These are phyloP conservation scores for Valencia hispanica DNA, from an alignment of 2,797 vertebrate species.

Conservation along the genomic window DNA sequence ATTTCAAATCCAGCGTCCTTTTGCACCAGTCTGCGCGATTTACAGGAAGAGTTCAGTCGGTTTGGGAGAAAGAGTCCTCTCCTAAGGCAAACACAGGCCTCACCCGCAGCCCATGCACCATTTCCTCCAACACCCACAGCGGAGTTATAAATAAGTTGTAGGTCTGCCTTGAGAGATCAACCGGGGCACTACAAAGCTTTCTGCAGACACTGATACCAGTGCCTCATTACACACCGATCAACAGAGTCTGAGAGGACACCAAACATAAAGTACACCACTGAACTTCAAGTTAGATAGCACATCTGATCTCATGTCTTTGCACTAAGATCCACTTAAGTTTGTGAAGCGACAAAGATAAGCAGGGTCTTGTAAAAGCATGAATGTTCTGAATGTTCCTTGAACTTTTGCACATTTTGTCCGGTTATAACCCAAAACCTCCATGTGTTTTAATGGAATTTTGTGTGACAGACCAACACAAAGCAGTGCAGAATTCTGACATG, in stretches of 20 bases:
- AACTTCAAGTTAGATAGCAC: not conserved
- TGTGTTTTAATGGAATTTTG: not conserved
- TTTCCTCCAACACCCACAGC: constrained; percentile 71
- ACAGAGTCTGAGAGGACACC: constrained; percentile 28
- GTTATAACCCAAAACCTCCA: not conserved
- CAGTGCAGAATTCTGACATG: not conserved
- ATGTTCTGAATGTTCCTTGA: not conserved
- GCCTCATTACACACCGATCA: constrained; percentile 55
- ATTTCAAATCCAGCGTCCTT: constrained; percentile 40
- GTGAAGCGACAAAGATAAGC: not conserved
- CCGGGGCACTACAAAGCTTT: constrained; percentile 50
- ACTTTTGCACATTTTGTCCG: not conserved
- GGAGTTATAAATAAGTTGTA: constrained; percentile 70
- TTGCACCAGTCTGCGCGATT: constrained; percentile 26
- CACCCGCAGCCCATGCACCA: constrained; percentile 57
- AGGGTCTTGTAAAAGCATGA: not conserved
- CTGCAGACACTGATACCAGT: constrained; percentile 52
- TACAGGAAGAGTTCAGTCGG: constrained; percentile 52
- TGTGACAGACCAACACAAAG: not conserved
- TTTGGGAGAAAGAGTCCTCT: constrained; percentile 54
- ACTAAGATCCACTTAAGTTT: constrained; percentile 4
- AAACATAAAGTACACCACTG: constrained; percentile 11
- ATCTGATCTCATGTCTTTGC: not conserved
- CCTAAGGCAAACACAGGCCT: constrained; percentile 53
- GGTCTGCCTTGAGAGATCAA: constrained; percentile 59